Conservation (phyloP, 2,113 vertebrate genomes). For the Indicator maculatus region DNA sequence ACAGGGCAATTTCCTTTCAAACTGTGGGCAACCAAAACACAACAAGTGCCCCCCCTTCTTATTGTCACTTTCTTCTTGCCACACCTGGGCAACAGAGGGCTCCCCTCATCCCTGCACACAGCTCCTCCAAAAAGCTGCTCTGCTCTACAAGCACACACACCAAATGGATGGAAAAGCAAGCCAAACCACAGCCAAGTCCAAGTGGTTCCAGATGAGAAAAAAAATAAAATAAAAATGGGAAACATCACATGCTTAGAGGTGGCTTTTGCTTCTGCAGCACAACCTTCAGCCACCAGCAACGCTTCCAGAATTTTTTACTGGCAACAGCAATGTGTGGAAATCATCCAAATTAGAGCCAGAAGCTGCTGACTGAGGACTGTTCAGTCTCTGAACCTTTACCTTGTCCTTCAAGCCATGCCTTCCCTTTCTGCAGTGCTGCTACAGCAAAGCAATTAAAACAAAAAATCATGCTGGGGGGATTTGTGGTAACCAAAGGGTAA, state of each 20-base stretch:
- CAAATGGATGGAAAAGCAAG: not conserved
- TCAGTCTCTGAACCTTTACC: not conserved
- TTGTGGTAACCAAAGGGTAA: not conserved
- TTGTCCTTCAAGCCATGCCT: not conserved
- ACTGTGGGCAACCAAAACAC: not conserved
- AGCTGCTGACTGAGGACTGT: not conserved
- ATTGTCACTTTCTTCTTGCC: not conserved
- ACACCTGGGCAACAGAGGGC: not conserved
- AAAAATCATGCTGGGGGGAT: not conserved
- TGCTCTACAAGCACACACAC: not conserved
- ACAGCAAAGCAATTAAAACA: not conserved
- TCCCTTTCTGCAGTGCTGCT: not conserved
- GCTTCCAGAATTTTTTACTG: not conserved
- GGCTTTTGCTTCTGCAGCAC: not conserved
- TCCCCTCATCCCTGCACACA: not conserved
- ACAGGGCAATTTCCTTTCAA: not conserved
- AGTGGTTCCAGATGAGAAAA: not conserved
- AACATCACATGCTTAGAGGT: not conserved
- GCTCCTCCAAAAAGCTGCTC: not conserved
- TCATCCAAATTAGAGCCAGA: not conserved
- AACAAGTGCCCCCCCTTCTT: not conserved
- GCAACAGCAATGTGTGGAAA: not conserved
- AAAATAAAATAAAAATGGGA: not conserved
- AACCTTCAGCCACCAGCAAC: not conserved
- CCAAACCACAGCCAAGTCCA: not conserved